phyloP scores from a whole-genome alignment of 2,888 invertebrate genomes.

The Fragum whitleyi region DNA sequence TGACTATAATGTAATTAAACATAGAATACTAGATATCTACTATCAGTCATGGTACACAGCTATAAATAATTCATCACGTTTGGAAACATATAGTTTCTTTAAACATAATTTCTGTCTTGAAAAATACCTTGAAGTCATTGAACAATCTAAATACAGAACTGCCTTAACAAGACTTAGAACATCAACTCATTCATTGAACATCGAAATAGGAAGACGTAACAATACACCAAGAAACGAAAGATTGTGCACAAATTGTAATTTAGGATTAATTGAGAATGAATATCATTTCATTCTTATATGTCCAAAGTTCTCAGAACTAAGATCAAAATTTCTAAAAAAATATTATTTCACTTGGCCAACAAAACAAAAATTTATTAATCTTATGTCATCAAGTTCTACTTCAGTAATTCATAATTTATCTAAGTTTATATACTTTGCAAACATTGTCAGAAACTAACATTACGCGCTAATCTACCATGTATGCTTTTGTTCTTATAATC shows the following conservation, averaged over 20 bases:
- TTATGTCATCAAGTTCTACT: not conserved
- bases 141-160: not conserved
- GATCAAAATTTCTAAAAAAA: slow-evolving; percentile 20
- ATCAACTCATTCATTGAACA: slow-evolving; percentile 24
- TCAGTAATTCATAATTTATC: not conserved
- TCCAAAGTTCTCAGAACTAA: slow-evolving; percentile 22
- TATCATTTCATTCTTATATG: slow-evolving; percentile 31
- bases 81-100: slow-evolving; percentile 9
- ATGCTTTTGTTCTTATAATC: too few species aligned
- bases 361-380: slow-evolving; percentile 15
- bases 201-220: slow-evolving; percentile 26
- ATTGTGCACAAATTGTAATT: slow-evolving; percentile 21
- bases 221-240: slow-evolving; percentile 25
- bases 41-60: slow-evolving; percentile 21
- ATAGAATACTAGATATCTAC: slow-evolving; percentile 24
- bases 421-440: not conserved
- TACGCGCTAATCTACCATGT: too few species aligned
- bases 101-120: slow-evolving; percentile 13
- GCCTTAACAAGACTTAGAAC: slow-evolving; percentile 31
- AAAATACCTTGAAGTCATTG: slow-evolving; percentile 19
- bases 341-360: slow-evolving; percentile 28
- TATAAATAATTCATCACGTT: slow-evolving; percentile 22
- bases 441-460: not conserved
- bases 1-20: slow-evolving; percentile 12
- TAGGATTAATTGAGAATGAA: slow-evolving; percentile 23